phyloP scores from a whole-genome alignment of 2,113 vertebrate species.

The Gallinago paraguaiae region DNA sequence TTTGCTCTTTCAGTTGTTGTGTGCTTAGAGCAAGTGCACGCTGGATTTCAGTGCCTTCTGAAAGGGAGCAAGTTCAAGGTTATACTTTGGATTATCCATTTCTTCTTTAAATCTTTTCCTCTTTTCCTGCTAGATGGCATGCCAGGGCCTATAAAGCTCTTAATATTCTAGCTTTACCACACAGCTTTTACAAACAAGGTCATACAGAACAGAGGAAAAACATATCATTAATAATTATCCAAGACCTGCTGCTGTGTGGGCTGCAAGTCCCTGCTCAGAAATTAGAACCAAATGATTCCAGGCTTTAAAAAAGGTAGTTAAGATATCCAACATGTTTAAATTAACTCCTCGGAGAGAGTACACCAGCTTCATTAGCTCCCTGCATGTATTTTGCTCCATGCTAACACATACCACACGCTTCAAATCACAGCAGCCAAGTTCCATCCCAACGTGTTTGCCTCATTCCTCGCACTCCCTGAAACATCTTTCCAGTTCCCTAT shows the following conservation, averaged over 20 bases:
- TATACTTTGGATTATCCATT: not conserved
- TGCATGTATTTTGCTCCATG: not conserved
- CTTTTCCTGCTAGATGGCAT: conserved; percentile 8
- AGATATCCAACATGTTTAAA: conserved; percentile 29
- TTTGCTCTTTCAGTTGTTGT: not conserved
- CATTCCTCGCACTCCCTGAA: not conserved
- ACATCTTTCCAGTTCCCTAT: not conserved
- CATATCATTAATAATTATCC: conserved; percentile 63
- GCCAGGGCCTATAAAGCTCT: not conserved
- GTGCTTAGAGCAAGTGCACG: not conserved
- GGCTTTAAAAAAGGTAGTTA: conserved; percentile 39
- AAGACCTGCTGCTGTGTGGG: conserved; percentile 47
- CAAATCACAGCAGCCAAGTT: not conserved
- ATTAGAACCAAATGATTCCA: conserved; percentile 51
- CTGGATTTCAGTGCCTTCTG: not conserved
- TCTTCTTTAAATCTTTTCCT: not conserved
- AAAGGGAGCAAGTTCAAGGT: not conserved
- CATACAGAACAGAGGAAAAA: conserved; percentile 46
- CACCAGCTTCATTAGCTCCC: conserved; percentile 11
- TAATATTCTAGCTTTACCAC: not conserved
- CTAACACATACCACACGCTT: not conserved
- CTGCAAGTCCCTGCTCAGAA: conserved; percentile 51
- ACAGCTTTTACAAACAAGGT: conserved; percentile 51
- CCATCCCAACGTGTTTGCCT: not conserved
- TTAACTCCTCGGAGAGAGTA: conserved; percentile 11